Base-by-base conservation (phyloP, 2,113 vertebrate genomes). In the Nothoprocta perdicaria region DNA sequence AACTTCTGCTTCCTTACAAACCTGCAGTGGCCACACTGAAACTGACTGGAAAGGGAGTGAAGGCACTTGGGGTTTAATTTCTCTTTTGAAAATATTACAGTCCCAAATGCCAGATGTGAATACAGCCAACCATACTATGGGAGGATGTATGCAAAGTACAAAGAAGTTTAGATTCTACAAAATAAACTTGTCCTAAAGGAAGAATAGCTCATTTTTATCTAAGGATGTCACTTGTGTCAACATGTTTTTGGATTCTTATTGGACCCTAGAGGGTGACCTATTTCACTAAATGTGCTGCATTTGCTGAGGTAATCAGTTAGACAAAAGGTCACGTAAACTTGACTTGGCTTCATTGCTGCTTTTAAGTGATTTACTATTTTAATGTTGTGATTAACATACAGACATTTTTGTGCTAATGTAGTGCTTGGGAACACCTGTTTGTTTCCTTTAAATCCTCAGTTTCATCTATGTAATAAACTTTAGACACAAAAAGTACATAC, bases 211-310 rank as follows among this genome's bases (percentile, higher is more conserved):
- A 75, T 79, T 74, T 92, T 95, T 92, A 86, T 92, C 78, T 84
- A 33, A 48, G 68, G 27, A 45, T 84, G 77, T 80, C 74, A 78
- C 63, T n/a, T 74, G 12, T 78, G 83, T 94, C 87, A 94, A 84
- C 74, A 86, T 55, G 94, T 95, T 95, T 94, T 93, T 80, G 35
- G 77, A 81, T 88, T 91, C 43, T 95, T 88, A 95, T 89, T 91
- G 76, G 92, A 87, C 88, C 67, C 83, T 83, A 71, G 88, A 94
- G 80, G 68, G 79, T 86, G 80, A 85, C 84, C 88, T 89, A 82
- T 94, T 95, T 89, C 65, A 77, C 85, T 85, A 75, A 26, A 95
- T 91, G 91, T 57, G 68, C 84, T 82, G 0, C 91, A 74, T 94
- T 94, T 94, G 89, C 80, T 86, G 79, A 94, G 93, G 88, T 69